Evolutionary conservation across 2,888 invertebrate species (phyloP).

Genomic region (Polylopha cassiicola): DNA sequence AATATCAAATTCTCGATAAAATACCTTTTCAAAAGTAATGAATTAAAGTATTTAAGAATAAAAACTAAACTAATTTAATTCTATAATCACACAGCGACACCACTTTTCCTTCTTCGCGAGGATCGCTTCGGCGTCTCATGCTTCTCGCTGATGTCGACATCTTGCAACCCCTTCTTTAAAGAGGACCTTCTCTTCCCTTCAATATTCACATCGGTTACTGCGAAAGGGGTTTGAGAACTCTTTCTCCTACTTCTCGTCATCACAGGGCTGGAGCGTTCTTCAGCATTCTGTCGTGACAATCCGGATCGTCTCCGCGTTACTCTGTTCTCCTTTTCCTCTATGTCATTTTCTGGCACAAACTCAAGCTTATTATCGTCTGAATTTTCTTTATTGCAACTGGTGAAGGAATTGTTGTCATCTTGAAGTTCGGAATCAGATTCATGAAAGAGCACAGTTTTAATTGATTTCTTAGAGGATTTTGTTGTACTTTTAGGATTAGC

Average conservation of each 20-base stretch:
- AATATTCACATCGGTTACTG: not conserved
- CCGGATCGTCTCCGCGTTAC: not conserved
- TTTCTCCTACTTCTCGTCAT: conserved; percentile 49
- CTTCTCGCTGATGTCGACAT: not conserved
- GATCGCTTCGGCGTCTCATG: conserved; percentile 2
- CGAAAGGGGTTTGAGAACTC: conserved; percentile 32
- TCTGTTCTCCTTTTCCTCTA: conserved; percentile 16
- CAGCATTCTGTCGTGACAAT: conserved; percentile 43
- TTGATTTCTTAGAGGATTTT: conserved; percentile 45
- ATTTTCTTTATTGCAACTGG: conserved; percentile 17
- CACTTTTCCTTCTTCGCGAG: conserved; percentile 32
- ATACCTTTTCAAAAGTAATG: not conserved
- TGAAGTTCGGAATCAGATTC: conserved; percentile 32
- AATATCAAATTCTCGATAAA: too few relatives aligned
- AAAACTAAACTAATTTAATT: not conserved
- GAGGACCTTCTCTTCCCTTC: too few relatives aligned
- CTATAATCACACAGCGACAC: conserved; percentile 31
- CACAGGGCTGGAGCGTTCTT: conserved; percentile 36
- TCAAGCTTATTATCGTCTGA: conserved; percentile 9
- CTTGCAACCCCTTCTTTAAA: too few relatives aligned
- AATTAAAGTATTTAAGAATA: not conserved
- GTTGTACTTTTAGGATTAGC: conserved; percentile 28
- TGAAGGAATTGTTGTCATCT: conserved; percentile 11
- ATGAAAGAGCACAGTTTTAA: conserved; percentile 57
- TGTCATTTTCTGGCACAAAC: conserved; percentile 1